Conservation (phyloP, 2,797 vertebrate species). For the Siniperca scherzeri region DNA sequence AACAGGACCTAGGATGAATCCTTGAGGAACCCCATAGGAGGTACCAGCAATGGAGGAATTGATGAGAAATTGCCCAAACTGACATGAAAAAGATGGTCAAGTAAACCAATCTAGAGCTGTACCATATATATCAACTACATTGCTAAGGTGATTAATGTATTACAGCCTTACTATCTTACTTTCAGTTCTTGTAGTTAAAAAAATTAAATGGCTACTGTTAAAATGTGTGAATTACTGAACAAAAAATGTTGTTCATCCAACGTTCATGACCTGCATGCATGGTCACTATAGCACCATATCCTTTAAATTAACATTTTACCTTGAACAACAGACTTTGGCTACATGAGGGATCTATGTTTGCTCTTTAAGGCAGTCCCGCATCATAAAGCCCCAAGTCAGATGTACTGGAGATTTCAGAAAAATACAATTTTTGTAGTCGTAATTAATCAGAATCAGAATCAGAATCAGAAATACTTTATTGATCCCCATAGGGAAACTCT, state of each 20-base stretch:
- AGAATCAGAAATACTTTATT: too few relatives aligned
- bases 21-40: background rate
- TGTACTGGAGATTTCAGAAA: background rate
- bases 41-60: background rate
- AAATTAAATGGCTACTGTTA: background rate
- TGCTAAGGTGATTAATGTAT: background rate
- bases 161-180: too few relatives aligned
- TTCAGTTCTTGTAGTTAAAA: background rate
- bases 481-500: too few relatives aligned
- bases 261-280: too few relatives aligned
- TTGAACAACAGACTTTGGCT: background rate
- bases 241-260: background rate
- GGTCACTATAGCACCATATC: background rate
- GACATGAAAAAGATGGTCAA: background rate
- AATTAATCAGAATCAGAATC: too few relatives aligned
- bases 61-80: background rate
- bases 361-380: background rate
- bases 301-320: background rate
- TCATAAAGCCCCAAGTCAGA: background rate
- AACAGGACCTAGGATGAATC: background rate
- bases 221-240: background rate
- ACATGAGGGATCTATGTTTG: background rate
- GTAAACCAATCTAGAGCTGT: background rate
- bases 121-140: background rate
- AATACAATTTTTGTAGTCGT: background rate